Evolutionary conservation across 2,888 invertebrate genomes (phyloP).

Genomic region (Amblyjoppa fuscipennis): DNA sequence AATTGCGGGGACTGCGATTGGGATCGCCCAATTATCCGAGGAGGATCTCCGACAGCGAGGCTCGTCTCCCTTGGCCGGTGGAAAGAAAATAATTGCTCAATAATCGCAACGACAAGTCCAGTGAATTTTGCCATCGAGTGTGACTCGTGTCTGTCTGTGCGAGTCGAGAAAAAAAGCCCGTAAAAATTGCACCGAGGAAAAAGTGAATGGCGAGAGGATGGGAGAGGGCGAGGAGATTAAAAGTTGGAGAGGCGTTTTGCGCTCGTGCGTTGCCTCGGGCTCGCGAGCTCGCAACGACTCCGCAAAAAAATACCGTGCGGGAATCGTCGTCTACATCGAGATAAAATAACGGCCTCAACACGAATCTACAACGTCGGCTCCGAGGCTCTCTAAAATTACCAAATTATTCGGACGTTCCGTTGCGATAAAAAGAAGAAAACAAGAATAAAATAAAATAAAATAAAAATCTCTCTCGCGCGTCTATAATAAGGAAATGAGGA

Average conservation of each 20-base stretch:
- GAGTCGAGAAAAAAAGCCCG: not conserved
- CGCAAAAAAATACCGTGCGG: not conserved
- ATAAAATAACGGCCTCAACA: not conserved
- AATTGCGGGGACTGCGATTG: constrained; percentile 33
- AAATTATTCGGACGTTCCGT: not conserved
- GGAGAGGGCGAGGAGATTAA: constrained; percentile 25
- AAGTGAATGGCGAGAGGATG: constrained; percentile 15
- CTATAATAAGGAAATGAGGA: constrained; percentile 11
- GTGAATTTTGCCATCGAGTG: constrained; percentile 4
- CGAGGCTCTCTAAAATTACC: not conserved
- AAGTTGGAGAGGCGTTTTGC: constrained; percentile 23
- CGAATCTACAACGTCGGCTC: not conserved
- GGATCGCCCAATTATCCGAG: constrained; percentile 41
- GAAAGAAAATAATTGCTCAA: not conserved
- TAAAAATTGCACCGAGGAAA: constrained; percentile 23
- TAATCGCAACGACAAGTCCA: not conserved
- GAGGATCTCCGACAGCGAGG: not conserved
- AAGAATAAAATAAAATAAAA: too few species aligned
- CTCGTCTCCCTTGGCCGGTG: not conserved
- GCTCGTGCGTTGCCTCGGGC: constrained; percentile 2
- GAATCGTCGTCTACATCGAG: not conserved
- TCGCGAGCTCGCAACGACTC: not conserved
- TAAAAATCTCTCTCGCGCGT: not conserved
- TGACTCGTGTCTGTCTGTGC: constrained; percentile 1
- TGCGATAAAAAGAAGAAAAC: not conserved